Base-by-base conservation (phyloP, 2,888 invertebrate species). In the Hydraecia micacea region DNA sequence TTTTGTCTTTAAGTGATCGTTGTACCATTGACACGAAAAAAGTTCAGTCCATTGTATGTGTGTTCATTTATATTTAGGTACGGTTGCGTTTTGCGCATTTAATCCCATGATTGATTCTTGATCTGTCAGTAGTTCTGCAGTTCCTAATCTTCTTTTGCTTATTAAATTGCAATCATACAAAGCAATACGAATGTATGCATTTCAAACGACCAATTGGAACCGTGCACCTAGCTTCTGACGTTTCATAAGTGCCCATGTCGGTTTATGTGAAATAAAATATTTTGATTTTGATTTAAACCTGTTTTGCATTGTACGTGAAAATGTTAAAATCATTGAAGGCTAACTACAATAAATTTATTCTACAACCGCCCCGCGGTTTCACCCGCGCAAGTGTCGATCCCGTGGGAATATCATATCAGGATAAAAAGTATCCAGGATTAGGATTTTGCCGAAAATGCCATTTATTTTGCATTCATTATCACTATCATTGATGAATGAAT, bases 21-120 rank as follows among this genome's bases (percentile, higher is more conserved):
- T 82, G 74, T 85, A 55, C 74, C 73, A 68, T 77, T 77, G 74
- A 75, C 65, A 77, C 66, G 62, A 68, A 77, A 74, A 74, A 66
- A 63, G 60, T 81, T 81, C 55, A 75, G 49, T 58, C 52, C 62
- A 77, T 75, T 80, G 77, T 81, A 69, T 73, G 71, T 28, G 46
- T 70, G 32, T 55, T 73, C 70, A 63, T 55, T 75, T 63, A 55
- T 49, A 42, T 36, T 52, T 62, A 75, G 36, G 42, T 42, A 68
- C 39, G 25, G 42, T 63, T 72, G 55, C 25, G 62, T 39, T 76
- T 71, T 70, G 25, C 21, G 36, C 32, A 68, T 80, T 67, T 46
- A 74, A 81, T 74, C 39, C 81, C 15, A 46, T 25, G 55, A 65
- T 71, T 62, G 13, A 58, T 82, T 52, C 11, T 66, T 7, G 39